phyloP scores from a whole-genome alignment of 2,888 invertebrate species.

The Archips crataeganus region DNA sequence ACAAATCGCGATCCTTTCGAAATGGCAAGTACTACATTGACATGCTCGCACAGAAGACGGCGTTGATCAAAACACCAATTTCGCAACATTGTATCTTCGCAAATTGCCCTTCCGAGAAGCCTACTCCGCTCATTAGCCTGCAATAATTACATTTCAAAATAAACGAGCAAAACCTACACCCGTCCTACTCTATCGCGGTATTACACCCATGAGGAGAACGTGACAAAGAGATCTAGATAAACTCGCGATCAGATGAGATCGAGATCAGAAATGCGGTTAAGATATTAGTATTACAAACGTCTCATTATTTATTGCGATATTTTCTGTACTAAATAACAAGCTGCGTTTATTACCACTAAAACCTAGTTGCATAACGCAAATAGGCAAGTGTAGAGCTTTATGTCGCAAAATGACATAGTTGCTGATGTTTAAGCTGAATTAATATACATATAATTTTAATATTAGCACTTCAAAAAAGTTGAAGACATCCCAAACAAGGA shows the following conservation, averaged over 20 bases:
- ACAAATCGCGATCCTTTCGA: slow-evolving; percentile 3
- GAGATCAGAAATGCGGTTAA: slow-evolving; percentile 68
- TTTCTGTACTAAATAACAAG: slow-evolving; percentile 56
- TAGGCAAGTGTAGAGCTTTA: slow-evolving; percentile 47
- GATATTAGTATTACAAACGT: slow-evolving; percentile 72
- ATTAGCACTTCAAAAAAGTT: background rate
- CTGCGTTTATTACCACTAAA: slow-evolving; percentile 57
- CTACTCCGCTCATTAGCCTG: slow-evolving; percentile 64
- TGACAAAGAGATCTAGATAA: slow-evolving; percentile 75
- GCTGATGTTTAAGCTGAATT: slow-evolving; percentile 32
- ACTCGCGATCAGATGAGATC: slow-evolving; percentile 69
- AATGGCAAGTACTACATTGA: slow-evolving; percentile 4
- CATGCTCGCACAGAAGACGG: slow-evolving; percentile 48
- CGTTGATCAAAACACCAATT: slow-evolving; percentile 41
- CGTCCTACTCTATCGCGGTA: slow-evolving; percentile 58
- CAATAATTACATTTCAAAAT: slow-evolving; percentile 71
- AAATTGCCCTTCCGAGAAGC: slow-evolving; percentile 67
- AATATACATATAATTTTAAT: too few species aligned
- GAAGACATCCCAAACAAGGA: background rate
- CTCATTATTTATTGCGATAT: slow-evolving; percentile 73
- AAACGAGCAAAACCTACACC: slow-evolving; percentile 59
- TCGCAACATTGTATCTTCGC: slow-evolving; percentile 49
- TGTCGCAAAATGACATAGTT: slow-evolving; percentile 50
- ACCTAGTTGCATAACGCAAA: slow-evolving; percentile 51
- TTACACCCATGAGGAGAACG: slow-evolving; percentile 56